Evolutionary conservation across 2,797 vertebrate genomes (phyloP), one percentile per base, ranked within the genome.

Genomic region (Darevskia nairensis): DNA sequence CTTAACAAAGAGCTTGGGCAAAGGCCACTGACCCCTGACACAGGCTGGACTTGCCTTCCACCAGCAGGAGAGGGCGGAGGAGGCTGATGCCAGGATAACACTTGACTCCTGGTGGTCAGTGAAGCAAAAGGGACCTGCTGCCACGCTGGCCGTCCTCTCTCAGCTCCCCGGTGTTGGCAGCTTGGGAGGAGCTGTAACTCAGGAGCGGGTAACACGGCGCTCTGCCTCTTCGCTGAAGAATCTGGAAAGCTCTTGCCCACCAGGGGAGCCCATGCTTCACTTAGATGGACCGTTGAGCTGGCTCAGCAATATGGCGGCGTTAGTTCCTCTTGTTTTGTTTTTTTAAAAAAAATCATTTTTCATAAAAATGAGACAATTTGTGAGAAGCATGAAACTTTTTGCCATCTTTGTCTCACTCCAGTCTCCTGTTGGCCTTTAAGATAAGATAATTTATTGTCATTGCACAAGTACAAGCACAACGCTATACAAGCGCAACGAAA

Each of bases 1-100:
- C 83, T 80, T 74, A 44, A 55, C 69, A 74, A 89, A 85, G 75
- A 29, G n/a, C 13, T 69, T 74, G n/a, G 55, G 82, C 41, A 39
- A 46, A 80, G 55, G 76, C 35, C 55, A 35, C 27, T 88, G 76
- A 74, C 69, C 76, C 50, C 64, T 78, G 75, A 71, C 50, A n/a
- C 66, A 55, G 44, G 4, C 66, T 7, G 61, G 77, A 25, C 82
- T 66, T 79, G 66, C 66, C 68, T 84, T 79, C 55, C 21, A 32
- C 72, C 32, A 59, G 29, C 39, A 11, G 21, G n/a, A 3, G 59
- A 29, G 39, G n/a, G n/a, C 5, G 23, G 55, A 4, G 21, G n/a
- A 17, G 17, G 6, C 6, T 23, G 69, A 25, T 76, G 44, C 61
- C 17, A 23, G 44, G 66, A 27, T 17, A 59, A 79, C 59, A 9